Evolutionary conservation across 64 coral and sea anemone genomes (phyloP).

Genomic region (Pachyseris speciosa): DNA sequence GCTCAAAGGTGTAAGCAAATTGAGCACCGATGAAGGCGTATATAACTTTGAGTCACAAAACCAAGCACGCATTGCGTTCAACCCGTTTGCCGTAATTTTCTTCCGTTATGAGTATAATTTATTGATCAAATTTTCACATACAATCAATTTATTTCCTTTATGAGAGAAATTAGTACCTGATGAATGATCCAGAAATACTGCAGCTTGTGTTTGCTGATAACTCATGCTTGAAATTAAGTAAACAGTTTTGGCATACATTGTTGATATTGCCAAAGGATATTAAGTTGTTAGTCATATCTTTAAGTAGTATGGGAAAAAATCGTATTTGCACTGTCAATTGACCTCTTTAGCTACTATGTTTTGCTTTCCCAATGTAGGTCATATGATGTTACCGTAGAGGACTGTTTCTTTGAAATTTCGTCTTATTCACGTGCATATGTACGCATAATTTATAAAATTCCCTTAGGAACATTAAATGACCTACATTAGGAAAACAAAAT

Average conservation of each 20-base stretch:
- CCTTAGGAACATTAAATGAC: no score
- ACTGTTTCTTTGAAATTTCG: no score
- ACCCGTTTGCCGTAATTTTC: no score
- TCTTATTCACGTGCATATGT: no score
- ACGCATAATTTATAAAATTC: no score
- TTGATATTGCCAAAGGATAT: neutral
- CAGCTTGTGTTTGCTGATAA: neutral
- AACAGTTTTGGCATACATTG: conserved; percentile 5
- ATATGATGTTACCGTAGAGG: no score
- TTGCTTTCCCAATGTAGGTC: no score
- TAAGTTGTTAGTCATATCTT: neutral
- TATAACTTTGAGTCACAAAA: neutral
- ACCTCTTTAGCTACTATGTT: no score
- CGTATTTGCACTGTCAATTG: neutral
- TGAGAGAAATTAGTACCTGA: neutral
- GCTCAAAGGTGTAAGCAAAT: neutral
- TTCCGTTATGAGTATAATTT: no score
- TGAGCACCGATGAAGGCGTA: neutral
- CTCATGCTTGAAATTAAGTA: no score
- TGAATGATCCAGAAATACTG: neutral
- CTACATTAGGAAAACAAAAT: no score
- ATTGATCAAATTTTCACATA: neutral
- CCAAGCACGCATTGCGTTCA: no score
- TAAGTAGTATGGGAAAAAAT: neutral
- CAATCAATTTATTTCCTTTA: neutral